Conservation (phyloP, 2,888 invertebrate species). For the Hemicrepidius hirtus region DNA sequence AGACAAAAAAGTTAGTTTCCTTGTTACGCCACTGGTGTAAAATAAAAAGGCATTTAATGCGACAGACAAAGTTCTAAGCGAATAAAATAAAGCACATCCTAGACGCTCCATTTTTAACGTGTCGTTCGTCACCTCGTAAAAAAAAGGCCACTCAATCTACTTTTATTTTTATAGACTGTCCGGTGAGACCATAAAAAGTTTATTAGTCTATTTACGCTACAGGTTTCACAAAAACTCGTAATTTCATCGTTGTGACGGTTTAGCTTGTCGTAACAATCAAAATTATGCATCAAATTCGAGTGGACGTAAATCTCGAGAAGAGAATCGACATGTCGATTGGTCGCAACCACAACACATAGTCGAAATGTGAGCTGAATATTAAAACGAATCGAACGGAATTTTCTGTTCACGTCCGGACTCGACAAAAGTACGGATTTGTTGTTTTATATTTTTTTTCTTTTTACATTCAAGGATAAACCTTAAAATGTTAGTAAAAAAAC, state of each 20-base stretch:
- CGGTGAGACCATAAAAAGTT: slow-evolving; percentile 37
- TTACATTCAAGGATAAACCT: too few relatives aligned
- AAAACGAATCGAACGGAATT: slow-evolving; percentile 24
- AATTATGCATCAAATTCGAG: slow-evolving; percentile 37
- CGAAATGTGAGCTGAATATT: slow-evolving; percentile 45
- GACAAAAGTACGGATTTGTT: slow-evolving; percentile 12
- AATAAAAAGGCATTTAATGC: slow-evolving; percentile 10
- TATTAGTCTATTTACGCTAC: slow-evolving; percentile 27
- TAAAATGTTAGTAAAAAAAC: background rate
- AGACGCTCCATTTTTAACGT: slow-evolving; percentile 24
- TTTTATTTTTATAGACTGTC: slow-evolving; percentile 47
- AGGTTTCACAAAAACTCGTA: slow-evolving; percentile 35
- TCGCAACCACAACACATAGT: slow-evolving; percentile 44
- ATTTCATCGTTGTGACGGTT: slow-evolving; percentile 22
- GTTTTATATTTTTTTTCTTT: slow-evolving; percentile 16
- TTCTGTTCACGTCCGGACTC: slow-evolving; percentile 1
- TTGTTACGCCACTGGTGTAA: background rate
- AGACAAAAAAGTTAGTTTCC: too few relatives aligned
- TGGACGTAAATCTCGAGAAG: slow-evolving; percentile 32
- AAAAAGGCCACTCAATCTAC: slow-evolving; percentile 34
- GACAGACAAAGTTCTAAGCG: background rate
- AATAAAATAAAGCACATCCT: slow-evolving; percentile 20
- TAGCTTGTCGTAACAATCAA: slow-evolving; percentile 37
- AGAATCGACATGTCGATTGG: slow-evolving; percentile 42
- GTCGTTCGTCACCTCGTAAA: slow-evolving; percentile 36